These are phyloP conservation scores for Molorchus minor DNA, from an alignment of 2,888 invertebrate species.

Conservation along the genomic window DNA sequence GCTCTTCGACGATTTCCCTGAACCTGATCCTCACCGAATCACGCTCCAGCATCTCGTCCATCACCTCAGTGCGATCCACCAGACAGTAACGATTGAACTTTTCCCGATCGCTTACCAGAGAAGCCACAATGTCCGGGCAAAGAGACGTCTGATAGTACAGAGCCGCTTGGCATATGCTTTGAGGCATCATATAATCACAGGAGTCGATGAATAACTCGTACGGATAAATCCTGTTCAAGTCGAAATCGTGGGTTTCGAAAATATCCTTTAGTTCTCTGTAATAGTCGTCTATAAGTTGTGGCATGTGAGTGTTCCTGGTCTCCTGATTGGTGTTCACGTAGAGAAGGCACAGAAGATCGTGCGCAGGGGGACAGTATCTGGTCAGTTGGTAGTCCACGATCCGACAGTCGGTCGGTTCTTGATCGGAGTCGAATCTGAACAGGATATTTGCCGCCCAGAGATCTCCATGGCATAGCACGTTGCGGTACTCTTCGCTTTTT, in stretches of 20 bases:
- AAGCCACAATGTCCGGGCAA: conserved; percentile 36
- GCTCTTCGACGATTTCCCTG: conserved; percentile 24
- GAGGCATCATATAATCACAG: conserved; percentile 41
- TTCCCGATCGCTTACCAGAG: conserved; percentile 36
- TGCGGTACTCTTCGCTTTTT: conserved; percentile 5
- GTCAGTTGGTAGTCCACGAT: conserved; percentile 55
- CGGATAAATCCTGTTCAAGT: conserved; percentile 40
- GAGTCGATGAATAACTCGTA: conserved; percentile 42
- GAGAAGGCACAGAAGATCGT: conserved; percentile 66
- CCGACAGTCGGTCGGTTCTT: conserved; percentile 44
- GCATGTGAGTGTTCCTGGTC: conserved; percentile 37
- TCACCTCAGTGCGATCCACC: conserved; percentile 36
- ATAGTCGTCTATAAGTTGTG: conserved; percentile 42
- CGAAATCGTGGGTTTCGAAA: conserved; percentile 39
- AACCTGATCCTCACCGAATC: conserved; percentile 5
- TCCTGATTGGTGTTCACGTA: conserved; percentile 42
- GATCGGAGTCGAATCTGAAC: neutral
- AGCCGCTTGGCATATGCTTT: conserved; percentile 35
- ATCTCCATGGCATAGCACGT: neutral
- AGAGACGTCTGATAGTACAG: conserved; percentile 34
- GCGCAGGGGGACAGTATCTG: conserved; percentile 70
- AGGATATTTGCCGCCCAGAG: conserved; percentile 44
- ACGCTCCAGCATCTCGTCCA: conserved; percentile 16
- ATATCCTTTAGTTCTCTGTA: conserved; percentile 39
- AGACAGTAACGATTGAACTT: conserved; percentile 32